These are phyloP conservation scores for Eledone cirrhosa DNA, from an alignment of 2,888 invertebrate genomes.

Conservation along the genomic window DNA sequence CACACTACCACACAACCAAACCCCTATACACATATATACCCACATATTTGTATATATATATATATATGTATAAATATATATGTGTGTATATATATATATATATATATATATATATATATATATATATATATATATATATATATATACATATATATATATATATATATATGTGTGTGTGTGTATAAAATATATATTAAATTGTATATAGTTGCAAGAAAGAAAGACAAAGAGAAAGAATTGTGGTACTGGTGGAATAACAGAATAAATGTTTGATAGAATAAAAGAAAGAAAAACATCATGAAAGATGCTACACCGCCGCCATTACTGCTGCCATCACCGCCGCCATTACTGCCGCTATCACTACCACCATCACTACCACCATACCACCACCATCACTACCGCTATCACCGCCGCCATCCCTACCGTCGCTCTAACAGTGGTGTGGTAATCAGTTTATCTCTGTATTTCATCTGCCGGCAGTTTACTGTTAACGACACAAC, in stretches of 20 bases:
- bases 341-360: background rate
- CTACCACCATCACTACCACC: background rate
- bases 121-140: background rate
- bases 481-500: background rate
- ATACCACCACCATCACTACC: background rate
- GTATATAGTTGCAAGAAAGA: too few species aligned
- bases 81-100: background rate
- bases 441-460: conserved; percentile 17
- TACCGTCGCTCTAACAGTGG: background rate
- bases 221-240: too few species aligned
- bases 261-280: background rate
- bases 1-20: background rate
- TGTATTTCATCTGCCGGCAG: background rate
- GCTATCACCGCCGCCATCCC: background rate
- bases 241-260: too few species aligned
- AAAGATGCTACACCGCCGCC: too few species aligned
- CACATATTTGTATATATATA: background rate
- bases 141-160: background rate
- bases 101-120: background rate
- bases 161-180: background rate
- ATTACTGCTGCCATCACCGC: background rate
- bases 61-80: background rate
- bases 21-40: background rate
- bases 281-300: background rate
- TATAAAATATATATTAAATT: background rate